Percentiles rank a stretch among this genome's conserved stretches.
These are phyloP conservation scores for Oxyscelio sp. DNA, from an alignment of 2,888 invertebrate genomes.

Conservation along the genomic window DNA sequence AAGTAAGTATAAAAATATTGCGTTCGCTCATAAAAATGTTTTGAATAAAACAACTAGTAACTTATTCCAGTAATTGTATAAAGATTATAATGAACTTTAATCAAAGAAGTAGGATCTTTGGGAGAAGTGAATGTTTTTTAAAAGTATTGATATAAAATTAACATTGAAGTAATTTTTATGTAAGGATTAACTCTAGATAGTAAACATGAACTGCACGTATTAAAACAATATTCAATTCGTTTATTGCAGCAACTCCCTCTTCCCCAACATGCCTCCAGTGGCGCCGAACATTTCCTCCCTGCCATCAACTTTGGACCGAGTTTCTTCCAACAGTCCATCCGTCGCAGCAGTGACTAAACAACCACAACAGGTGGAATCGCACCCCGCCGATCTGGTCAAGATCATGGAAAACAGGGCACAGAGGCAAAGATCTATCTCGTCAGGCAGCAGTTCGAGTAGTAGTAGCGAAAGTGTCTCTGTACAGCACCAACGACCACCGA, in stretches of 20 bases:
- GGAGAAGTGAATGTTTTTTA: no score
- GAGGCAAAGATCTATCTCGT: constrained; percentile 71
- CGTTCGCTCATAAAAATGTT: no score
- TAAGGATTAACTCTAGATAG: no score
- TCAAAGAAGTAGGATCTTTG: no score
- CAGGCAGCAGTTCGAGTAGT: constrained; percentile 66
- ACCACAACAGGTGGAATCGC: constrained; percentile 17
- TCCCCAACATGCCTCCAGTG: constrained; percentile 50
- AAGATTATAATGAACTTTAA: no score
- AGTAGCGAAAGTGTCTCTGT: constrained; percentile 44
- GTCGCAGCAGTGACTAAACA: constrained; percentile 22
- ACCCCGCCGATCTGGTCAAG: constrained; percentile 30
- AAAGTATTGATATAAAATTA: no score
- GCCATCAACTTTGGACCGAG: constrained; percentile 41
- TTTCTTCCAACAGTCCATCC: constrained; percentile 57
- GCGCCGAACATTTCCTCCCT: constrained; percentile 38
- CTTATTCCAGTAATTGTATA: no score
- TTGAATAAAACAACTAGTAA: no score
- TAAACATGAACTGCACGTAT: no score
- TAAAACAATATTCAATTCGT: no score
- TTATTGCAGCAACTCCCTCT: constrained; percentile 27
- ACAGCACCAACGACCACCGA: constrained; percentile 83
- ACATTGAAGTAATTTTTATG: no score
- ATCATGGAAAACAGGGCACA: constrained; percentile 54
- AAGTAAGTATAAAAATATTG: no score